Base-by-base conservation (phyloP, 2,113 vertebrate genomes). In the Tyrannus savana region DNA sequence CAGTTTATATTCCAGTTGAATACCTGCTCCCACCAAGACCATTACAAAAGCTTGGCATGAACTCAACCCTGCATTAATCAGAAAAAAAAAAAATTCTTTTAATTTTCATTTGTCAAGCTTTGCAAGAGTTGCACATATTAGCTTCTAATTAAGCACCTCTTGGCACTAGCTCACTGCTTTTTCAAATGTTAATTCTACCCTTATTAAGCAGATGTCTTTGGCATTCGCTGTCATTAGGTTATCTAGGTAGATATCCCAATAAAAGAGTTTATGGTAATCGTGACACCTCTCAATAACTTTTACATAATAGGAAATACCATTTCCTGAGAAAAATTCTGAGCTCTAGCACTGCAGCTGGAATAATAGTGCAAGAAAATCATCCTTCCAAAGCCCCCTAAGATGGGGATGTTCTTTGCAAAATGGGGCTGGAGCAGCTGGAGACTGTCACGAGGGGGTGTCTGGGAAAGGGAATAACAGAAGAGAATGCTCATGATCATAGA, bases 131-230 rank as follows among this genome's bases (percentile, higher is more conserved):
- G 85, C 62, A 93, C 72, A 52, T 87, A 84, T 95, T 95, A 95
- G 39, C 44, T 33, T 87, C 37, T 90, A 91, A 92, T 85, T 91
- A 95, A 92, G 87, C 44, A 92, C 44, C n/a, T 89, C 79, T 84
- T 93, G 86, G 69, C 79, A 82, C 62, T 62, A 73, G 37, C 66
- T 78, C 14, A 0, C 37, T 90, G 72, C 56, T 84, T 67, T 76
- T 84, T 94, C 15, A 9, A 42, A 95, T 95, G 76, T 58, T 93
- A 92, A 81, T 95, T 90, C 47, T 89, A 50, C 68, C 60, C 82
- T 88, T 91, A 91, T 69, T 92, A 95, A 85, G 58, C 60, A 87
- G 37, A 77, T 85, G 66, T 83, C 91, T 86, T 68, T 96, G 71
- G 60, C 55, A 76, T 77, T 85, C 24, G 5, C 68, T 90, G 72